A percentile compares a stretch with the other conserved stretches of the same genome.
Evolutionary conservation across 2,797 vertebrate genomes (phyloP).

Genomic region (Nyctalus aviator): DNA sequence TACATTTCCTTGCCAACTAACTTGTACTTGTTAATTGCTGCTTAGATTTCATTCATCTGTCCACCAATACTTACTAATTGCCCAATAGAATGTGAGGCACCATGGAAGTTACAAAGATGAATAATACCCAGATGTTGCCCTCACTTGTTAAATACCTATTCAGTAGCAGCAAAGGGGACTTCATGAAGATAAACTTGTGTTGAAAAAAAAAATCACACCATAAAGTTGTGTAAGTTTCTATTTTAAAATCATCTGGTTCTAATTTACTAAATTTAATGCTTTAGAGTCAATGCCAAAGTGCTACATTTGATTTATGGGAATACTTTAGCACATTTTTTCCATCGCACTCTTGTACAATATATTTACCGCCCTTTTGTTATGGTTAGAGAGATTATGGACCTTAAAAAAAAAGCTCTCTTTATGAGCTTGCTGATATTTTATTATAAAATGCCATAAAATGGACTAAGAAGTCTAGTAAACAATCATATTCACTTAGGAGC

Average conservation of each 20-base stretch:
- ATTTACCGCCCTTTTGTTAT: constrained; percentile 87
- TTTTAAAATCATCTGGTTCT: constrained; percentile 90
- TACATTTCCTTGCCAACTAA: constrained; percentile 68
- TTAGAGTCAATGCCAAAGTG: constrained; percentile 87
- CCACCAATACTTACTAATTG: background rate
- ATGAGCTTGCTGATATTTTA: constrained; percentile 85
- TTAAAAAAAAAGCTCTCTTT: constrained; percentile 75
- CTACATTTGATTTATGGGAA: constrained; percentile 90
- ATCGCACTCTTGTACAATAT: constrained; percentile 85
- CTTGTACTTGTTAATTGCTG: constrained; percentile 69
- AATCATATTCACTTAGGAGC: constrained; percentile 84
- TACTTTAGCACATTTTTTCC: constrained; percentile 90
- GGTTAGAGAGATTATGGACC: constrained; percentile 84
- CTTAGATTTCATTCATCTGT: background rate
- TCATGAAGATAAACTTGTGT: constrained; percentile 84
- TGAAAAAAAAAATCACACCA: constrained; percentile 66
- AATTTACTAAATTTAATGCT: constrained; percentile 90
- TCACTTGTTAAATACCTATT: constrained; percentile 67
- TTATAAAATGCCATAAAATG: constrained; percentile 82
- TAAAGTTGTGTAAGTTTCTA: constrained; percentile 90
- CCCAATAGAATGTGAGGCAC: background rate
- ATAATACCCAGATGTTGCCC: background rate
- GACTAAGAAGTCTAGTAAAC: constrained; percentile 84
- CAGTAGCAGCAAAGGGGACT: constrained; percentile 83
- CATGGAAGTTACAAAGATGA: background rate